A percentile compares a stretch with the other conserved stretches of the same genome.
These are phyloP conservation scores for Danio kyathit DNA, from an alignment of 2,797 vertebrate species.

Conservation along the genomic window DNA sequence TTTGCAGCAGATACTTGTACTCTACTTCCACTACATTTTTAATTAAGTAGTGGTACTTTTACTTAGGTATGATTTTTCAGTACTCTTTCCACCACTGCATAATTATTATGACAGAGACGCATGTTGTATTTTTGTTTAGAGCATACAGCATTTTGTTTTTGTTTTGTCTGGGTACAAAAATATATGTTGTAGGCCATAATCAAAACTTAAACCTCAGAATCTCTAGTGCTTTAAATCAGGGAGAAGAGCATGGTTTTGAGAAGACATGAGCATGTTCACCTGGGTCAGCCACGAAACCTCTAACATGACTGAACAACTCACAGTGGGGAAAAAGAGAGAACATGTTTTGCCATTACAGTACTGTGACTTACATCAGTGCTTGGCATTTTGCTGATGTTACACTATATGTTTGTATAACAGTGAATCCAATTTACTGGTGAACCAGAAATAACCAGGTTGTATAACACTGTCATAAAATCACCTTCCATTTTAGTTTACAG, in stretches of 20 bases:
- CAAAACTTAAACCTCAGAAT: background rate
- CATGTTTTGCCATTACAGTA: background rate
- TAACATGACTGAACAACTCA: background rate
- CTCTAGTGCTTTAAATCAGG: background rate
- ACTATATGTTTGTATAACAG: constrained; percentile 28
- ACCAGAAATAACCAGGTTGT: background rate
- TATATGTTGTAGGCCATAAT: background rate
- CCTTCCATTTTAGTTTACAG: background rate
- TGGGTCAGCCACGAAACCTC: constrained; percentile 1
- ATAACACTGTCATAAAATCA: background rate
- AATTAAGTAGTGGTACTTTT: too few relatives aligned
- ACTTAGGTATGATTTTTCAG: too few relatives aligned
- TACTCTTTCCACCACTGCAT: too few relatives aligned
- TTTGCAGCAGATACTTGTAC: too few relatives aligned
- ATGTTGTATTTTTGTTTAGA: too few relatives aligned
- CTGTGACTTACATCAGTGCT: constrained; percentile 6
- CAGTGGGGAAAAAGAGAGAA: background rate
- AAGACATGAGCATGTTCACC: constrained; percentile 5
- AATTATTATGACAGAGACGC: too few relatives aligned
- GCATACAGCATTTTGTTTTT: too few relatives aligned
- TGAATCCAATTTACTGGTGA: background rate
- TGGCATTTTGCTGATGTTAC: constrained; percentile 19
- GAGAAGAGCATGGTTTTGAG: background rate
- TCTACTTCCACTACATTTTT: too few relatives aligned
- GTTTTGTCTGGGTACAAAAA: too few relatives aligned